These are phyloP conservation scores for Ectropis grisescens DNA, from an alignment of 1,140 invertebrate species.

Conservation along the genomic window DNA sequence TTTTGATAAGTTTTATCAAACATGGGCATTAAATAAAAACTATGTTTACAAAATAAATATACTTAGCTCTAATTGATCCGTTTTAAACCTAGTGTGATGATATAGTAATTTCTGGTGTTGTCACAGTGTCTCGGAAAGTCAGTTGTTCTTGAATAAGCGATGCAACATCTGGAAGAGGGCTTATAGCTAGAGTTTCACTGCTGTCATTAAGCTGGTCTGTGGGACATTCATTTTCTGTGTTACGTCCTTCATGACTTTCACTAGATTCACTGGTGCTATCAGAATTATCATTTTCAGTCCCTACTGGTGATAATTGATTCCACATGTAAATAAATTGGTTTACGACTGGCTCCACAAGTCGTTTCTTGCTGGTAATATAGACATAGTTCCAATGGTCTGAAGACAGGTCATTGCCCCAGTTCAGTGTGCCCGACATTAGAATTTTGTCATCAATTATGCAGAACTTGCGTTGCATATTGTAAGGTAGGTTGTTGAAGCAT, in stretches of 20 bases:
- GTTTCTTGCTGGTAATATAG: conserved; percentile 48
- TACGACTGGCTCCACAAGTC: conserved; percentile 46
- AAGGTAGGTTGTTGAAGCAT: conserved; percentile 33
- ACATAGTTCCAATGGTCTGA: conserved; percentile 62
- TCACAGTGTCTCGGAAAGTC: conserved; percentile 9
- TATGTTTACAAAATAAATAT: too few relatives aligned
- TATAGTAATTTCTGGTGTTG: conserved; percentile 13
- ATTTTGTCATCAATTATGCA: conserved; percentile 53
- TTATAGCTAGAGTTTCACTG: too few relatives aligned
- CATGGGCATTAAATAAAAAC: too few relatives aligned
- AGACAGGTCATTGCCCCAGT: conserved; percentile 58
- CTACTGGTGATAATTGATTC: conserved; percentile 9
- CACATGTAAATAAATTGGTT: conserved; percentile 52
- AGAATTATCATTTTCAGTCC: too few relatives aligned
- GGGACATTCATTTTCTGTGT: too few relatives aligned
- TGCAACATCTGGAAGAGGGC: too few relatives aligned
- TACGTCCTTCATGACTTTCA: too few relatives aligned
- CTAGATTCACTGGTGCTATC: too few relatives aligned
- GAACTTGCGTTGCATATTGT: conserved; percentile 56
- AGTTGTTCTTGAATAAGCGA: too few relatives aligned
- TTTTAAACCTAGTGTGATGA: background rate
- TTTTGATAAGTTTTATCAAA: too few relatives aligned
- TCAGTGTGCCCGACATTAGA: conserved; percentile 56
- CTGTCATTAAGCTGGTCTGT: too few relatives aligned
- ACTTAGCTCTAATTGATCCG: too few relatives aligned